Base-by-base conservation (phyloP, 2,888 invertebrate genomes). In the Stomorhina lunata region DNA sequence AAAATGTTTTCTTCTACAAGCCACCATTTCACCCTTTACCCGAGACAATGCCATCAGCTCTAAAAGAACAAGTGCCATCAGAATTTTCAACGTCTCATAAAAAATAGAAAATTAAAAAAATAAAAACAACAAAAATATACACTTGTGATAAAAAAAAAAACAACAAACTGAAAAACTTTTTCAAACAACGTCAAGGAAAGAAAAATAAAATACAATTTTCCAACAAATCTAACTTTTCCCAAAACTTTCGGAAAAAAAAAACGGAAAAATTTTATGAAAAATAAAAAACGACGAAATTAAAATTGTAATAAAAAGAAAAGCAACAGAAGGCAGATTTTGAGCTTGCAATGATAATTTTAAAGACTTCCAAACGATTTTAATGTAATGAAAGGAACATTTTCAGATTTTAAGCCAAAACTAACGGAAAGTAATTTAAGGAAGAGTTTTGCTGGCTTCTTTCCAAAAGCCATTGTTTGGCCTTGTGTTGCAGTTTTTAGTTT, bases 11-110 rank as follows among this genome's bases (percentile, higher is more conserved):
- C 34, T 22, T 29, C 17, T 50, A 4, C 32, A 43, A 29, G 17
- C 50, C 27, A 20, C 45, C n/a, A n/a, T n/a, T n/a, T n/a, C n/a
- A n/a, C 12, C 43, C 40, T 10, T 17, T 25, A 3, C 48, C 45
- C 5, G 2, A 32, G 1, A 10, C 32, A n/a, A n/a, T 59, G 59
- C 63, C 53, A 43, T 50, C 40, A 59, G 22, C 12, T 50, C 27
- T 32, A 73, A n/a, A n/a, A n/a, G n/a, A 72, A 48, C 20, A 63
- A 61, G 48, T 63, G 50, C 61, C 50, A 73, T n/a, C 48, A 72
- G 48, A n/a, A n/a, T 72, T 61, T 50, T 48, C n/a, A 50, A n/a
- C n/a, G 50, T 50, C 37, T 40, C 40, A 43, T 57, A 57, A 15
- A 45, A 57, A 57, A 43, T 43, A 69, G 0, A 66, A 66, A 50